Evolutionary conservation across 2,888 invertebrate species (phyloP).

Genomic region (Acanthoscelides obtectus): DNA sequence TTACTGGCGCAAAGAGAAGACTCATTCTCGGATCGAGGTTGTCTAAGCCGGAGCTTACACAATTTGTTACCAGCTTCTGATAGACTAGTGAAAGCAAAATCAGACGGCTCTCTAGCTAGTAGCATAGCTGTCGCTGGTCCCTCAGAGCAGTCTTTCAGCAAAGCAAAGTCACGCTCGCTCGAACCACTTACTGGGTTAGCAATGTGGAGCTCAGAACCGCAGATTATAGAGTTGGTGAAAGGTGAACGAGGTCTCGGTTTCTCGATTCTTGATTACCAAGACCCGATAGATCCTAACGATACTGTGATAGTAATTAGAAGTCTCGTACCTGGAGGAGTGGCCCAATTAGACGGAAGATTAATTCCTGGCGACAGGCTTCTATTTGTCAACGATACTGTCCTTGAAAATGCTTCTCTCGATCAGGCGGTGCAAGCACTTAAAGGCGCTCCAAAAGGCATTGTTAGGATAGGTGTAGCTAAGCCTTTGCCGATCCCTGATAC

Average conservation of each 20-base stretch:
- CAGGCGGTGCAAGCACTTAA: constrained; percentile 96
- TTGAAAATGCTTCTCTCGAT: constrained; percentile 94
- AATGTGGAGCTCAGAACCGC: constrained; percentile 97
- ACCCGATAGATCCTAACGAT: constrained; percentile 94
- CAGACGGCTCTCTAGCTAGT: constrained; percentile 78
- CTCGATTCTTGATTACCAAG: constrained; percentile 93
- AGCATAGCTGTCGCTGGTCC: constrained; percentile 56
- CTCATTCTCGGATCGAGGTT: constrained; percentile 40
- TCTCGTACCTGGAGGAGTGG: constrained; percentile 96
- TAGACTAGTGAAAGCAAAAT: constrained; percentile 82
- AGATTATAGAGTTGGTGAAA: constrained; percentile 93
- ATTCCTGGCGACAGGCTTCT: constrained; percentile 95
- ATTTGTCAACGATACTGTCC: constrained; percentile 88
- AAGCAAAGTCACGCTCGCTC: constrained; percentile 81
- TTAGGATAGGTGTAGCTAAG: constrained; percentile 94
- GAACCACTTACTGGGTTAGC: constrained; percentile 97
- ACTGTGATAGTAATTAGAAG: constrained; percentile 97
- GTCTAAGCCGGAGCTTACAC: constrained; percentile 55
- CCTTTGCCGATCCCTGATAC: constrained; percentile 79
- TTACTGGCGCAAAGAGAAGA: constrained; percentile 38
- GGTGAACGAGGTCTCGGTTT: constrained; percentile 97
- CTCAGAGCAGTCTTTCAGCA: constrained; percentile 54
- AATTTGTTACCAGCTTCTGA: constrained; percentile 63
- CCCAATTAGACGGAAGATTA: constrained; percentile 93
- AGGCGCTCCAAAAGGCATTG: constrained; percentile 91